phyloP scores from a whole-genome alignment of 2,113 vertebrate species.

The Petroica traversi region DNA sequence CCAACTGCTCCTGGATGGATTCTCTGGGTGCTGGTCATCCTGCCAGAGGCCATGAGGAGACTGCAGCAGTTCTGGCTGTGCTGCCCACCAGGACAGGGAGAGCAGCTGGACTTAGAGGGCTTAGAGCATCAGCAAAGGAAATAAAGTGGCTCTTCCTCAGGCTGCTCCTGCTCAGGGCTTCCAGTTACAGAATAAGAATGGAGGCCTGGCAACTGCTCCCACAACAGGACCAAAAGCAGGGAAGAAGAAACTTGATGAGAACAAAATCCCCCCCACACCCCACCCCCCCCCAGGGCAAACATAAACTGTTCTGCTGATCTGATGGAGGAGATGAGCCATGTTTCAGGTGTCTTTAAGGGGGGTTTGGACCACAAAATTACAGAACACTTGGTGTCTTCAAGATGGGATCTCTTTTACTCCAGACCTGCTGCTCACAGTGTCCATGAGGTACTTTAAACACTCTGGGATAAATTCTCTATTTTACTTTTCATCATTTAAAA shows the following conservation, averaged over 20 bases:
- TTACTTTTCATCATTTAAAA: not conserved
- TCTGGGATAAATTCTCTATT: not conserved
- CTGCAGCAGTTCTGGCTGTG: not conserved
- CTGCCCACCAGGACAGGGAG: not conserved
- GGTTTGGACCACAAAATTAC: not conserved
- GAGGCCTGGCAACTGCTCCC: not conserved
- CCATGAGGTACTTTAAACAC: not conserved
- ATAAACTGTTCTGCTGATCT: not conserved
- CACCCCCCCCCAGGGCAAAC: too few species aligned
- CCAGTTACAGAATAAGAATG: not conserved
- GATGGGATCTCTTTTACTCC: not conserved
- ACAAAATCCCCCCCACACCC: not conserved
- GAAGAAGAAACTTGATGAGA: not conserved
- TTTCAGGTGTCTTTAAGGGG: not conserved
- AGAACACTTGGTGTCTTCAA: not conserved
- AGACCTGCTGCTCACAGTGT: not conserved
- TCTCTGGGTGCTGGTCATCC: not conserved
- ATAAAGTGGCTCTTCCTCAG: not conserved
- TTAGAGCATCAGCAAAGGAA: not conserved
- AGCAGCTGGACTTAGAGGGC: not conserved
- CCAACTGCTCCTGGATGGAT: not conserved
- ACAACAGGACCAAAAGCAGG: not conserved
- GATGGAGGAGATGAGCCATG: not conserved
- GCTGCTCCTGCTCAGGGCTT: not conserved
- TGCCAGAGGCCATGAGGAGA: not conserved